phyloP scores from a whole-genome alignment of 2,888 invertebrate genomes.

The Diploptera punctata region DNA sequence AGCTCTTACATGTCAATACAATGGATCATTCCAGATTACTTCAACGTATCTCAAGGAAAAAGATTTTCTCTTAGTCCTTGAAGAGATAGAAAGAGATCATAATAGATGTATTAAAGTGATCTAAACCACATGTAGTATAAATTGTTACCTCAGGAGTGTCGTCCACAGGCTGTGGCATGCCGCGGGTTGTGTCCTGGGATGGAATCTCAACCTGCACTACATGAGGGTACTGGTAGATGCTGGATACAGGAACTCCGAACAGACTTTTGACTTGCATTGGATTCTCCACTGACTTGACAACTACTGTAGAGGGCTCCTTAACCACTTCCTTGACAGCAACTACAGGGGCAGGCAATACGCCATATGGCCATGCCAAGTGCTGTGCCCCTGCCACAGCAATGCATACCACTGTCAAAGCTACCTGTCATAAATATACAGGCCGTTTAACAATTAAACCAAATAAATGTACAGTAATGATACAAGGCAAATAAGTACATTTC shows the following conservation, averaged over 20 bases:
- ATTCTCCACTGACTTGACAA: neutral
- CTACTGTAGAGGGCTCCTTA: conserved; percentile 7
- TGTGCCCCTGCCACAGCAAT: neutral
- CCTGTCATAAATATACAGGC: too few relatives aligned
- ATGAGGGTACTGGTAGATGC: conserved; percentile 14
- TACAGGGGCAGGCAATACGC: neutral
- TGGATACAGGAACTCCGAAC: conserved; percentile 6
- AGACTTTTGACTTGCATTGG: neutral
- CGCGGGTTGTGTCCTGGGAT: conserved; percentile 42
- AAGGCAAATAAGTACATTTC: too few relatives aligned
- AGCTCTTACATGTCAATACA: too few relatives aligned
- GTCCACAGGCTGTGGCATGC: conserved; percentile 43
- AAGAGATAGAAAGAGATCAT: too few relatives aligned
- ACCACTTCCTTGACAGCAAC: neutral
- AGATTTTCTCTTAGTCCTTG: too few relatives aligned
- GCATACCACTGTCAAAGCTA: neutral
- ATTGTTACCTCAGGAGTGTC: conserved; percentile 45
- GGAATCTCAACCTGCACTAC: conserved; percentile 37
- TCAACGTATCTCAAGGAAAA: too few relatives aligned
- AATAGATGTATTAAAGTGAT: too few relatives aligned
- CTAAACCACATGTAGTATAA: too few relatives aligned
- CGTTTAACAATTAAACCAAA: too few relatives aligned
- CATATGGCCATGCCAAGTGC: conserved; percentile 11
- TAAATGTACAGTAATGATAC: too few relatives aligned
- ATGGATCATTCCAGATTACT: too few relatives aligned